Evolutionary conservation across 2,113 vertebrate species (phyloP), one percentile per base, ranked within the genome.

Genomic region (Periophthalmus modestus): DNA sequence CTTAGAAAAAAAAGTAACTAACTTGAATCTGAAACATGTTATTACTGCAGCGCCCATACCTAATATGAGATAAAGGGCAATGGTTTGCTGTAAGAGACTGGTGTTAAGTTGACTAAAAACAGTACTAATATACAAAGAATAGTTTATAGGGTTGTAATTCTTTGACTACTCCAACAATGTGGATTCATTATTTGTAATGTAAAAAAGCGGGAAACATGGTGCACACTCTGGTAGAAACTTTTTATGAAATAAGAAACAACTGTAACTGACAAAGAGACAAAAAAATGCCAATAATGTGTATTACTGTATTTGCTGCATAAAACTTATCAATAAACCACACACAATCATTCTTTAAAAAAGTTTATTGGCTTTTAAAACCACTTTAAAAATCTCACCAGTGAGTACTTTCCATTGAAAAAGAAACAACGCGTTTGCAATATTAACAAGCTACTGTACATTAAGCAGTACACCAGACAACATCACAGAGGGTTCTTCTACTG

Each of bases 321-420:
- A 77, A 82, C 69, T 28, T 36, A 69, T 23, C 55, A 75, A 71
- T 36, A 57, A 75, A 75, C 81, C 75, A 77, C 62, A 39, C 55
- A 46, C 54, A 39, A 77, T 36, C 34, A 72, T 91, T 93, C 92
- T 92, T 92, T 92, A 92, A 91, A 98, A 95, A 99, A 95, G 93
- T 96, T 98, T 99, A 98, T 97, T 97, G 94, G 94, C 94, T 97
- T 97, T 96, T 96, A 96, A 99, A 99, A 98, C 97, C 96, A 97
- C 96, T 99, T 96, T 97, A 96, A 93, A 95, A 99, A 98, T 93
- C 93, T 94, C 93, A 94, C 96, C 95, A 95, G 96, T 96, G 96
- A 98, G 96, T 96, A 98, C 95, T 99, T 98, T 96, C 94, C 95
- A 97, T 98, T 97, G 96, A 97, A 97, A 97, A 96, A 87, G 88